A percentile compares a stretch with the other conserved stretches of the same genome.
These are phyloP conservation scores for Brenthis hecate DNA, from an alignment of 2,888 invertebrate genomes.

Conservation along the genomic window DNA sequence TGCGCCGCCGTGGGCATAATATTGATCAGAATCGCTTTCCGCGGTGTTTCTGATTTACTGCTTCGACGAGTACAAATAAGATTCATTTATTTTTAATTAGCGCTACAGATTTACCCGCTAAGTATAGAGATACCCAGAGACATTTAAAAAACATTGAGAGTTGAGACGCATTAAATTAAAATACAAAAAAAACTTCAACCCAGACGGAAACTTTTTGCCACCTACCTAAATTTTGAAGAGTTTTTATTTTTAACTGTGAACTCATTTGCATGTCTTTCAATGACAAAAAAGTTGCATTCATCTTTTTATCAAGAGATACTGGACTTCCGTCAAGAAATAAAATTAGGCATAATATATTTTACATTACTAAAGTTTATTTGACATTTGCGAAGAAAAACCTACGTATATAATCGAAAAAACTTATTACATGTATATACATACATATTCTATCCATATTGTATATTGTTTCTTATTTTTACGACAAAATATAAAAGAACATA, in stretches of 20 bases:
- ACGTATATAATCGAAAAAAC: not conserved
- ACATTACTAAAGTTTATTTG: not conserved
- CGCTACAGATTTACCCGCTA: conserved; percentile 10
- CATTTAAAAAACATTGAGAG: not conserved
- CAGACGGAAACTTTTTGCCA: conserved; percentile 28
- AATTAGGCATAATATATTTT: not conserved
- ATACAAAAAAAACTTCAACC: conserved; percentile 11
- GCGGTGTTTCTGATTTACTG: conserved; percentile 56
- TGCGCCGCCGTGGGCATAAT: conserved; percentile 69
- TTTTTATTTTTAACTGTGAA: conserved; percentile 47
- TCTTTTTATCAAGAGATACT: conserved; percentile 13
- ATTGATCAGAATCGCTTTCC: conserved; percentile 67
- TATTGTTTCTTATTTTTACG: not conserved
- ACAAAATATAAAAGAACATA: conserved; percentile 74
- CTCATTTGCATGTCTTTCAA: conserved; percentile 41
- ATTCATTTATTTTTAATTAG: conserved; percentile 46
- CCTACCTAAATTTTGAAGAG: conserved; percentile 37
- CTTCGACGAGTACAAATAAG: conserved; percentile 50
- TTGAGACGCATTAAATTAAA: not conserved
- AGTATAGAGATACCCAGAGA: not conserved
- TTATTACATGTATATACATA: not conserved
- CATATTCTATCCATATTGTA: too few relatives aligned
- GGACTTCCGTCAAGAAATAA: conserved; percentile 13
- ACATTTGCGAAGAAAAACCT: not conserved
- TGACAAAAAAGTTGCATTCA: conserved; percentile 26